Evolutionary conservation across 2,888 invertebrate species (phyloP).

Genomic region (Microctonus brassicae): DNA sequence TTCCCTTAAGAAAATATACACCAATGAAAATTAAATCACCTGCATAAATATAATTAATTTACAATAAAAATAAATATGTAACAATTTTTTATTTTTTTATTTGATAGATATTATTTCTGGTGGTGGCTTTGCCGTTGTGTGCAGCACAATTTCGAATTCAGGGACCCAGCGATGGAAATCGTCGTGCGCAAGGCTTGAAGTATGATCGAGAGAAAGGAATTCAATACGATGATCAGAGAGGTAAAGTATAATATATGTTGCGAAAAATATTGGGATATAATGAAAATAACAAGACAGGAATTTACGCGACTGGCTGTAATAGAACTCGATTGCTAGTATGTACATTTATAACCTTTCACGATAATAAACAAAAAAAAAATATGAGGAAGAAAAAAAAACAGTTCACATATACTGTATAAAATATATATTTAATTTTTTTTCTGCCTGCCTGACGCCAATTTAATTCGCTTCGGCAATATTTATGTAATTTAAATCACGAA

Average conservation of each 20-base stretch:
- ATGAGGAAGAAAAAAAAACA: no score
- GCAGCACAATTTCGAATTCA: conserved; percentile 65
- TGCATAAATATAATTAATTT: neutral
- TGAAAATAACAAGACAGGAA: neutral
- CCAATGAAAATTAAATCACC: conserved; percentile 10
- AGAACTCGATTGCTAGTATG: conserved; percentile 20
- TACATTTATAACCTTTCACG: conserved; percentile 42
- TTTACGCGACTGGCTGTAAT: neutral
- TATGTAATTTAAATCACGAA: neutral
- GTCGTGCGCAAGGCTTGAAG: conserved; percentile 63
- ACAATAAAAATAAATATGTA: neutral
- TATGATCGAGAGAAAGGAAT: conserved; percentile 64
- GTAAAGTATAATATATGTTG: conserved; percentile 49
- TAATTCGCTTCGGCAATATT: neutral
- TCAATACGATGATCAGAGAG: conserved; percentile 62
- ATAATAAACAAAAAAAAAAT: no score
- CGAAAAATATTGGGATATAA: neutral
- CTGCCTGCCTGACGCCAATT: neutral
- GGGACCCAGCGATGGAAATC: conserved; percentile 65
- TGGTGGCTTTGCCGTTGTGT: conserved; percentile 59
- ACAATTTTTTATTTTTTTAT: conserved; percentile 11
- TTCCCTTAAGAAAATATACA: conserved; percentile 15
- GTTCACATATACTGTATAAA: neutral
- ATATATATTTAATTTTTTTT: neutral
- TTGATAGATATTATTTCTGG: conserved; percentile 55